These are phyloP conservation scores for Lepus townsendii DNA, from an alignment of 2,797 vertebrate genomes.

Conservation along the genomic window DNA sequence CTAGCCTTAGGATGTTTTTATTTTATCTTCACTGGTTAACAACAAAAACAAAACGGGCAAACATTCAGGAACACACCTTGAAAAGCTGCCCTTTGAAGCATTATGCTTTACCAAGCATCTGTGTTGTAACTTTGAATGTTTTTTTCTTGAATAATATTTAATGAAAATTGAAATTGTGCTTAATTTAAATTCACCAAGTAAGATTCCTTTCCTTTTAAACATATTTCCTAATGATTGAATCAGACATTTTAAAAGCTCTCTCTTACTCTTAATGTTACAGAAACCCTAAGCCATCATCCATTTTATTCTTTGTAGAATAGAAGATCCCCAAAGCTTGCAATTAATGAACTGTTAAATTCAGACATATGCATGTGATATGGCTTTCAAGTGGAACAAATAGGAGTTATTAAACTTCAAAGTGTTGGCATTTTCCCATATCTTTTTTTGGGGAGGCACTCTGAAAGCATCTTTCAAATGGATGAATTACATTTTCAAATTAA, in stretches of 20 bases:
- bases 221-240: conserved; percentile 49
- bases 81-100: conserved; percentile 2
- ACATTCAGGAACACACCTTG: background rate
- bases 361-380: conserved; percentile 44
- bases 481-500: conserved; percentile 49
- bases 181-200: conserved; percentile 63
- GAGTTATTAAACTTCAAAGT: conserved; percentile 70
- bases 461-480: conserved; percentile 61
- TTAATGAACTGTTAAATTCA: conserved; percentile 74
- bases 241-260: conserved; percentile 59
- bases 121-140: conserved; percentile 36
- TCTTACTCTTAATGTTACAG: conserved; percentile 30
- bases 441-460: background rate
- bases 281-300: conserved; percentile 60
- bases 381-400: conserved; percentile 73
- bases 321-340: conserved; percentile 45
- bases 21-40: conserved; percentile 1
- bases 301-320: conserved; percentile 48
- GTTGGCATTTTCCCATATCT: conserved; percentile 51
- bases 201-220: conserved; percentile 63
- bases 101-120: background rate
- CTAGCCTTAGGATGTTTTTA: background rate
- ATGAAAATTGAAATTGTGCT: conserved; percentile 36
- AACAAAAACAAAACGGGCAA: conserved; percentile 5
- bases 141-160: conserved; percentile 53